Conservation (phyloP, 1,140 invertebrate genomes). For the Rhizoglyphus robini region DNA sequence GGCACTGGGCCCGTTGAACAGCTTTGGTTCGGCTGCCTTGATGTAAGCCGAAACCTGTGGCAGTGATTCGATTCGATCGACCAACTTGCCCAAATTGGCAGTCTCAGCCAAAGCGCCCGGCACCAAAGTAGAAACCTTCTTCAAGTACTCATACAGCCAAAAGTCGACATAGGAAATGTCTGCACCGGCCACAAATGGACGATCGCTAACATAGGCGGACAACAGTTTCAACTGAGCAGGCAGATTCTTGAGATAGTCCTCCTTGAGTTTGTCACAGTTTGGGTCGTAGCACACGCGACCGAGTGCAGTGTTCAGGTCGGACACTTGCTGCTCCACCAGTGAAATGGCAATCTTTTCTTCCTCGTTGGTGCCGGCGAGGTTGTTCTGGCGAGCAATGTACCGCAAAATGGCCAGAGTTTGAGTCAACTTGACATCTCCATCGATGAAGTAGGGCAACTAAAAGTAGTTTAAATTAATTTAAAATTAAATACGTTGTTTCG, state of each 20-base stretch:
- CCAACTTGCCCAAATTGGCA: not conserved
- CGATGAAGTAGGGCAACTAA: constrained; percentile 28
- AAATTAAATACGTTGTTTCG: no score
- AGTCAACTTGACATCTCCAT: constrained; percentile 28
- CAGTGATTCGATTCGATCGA: not conserved
- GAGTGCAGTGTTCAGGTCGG: constrained; percentile 36
- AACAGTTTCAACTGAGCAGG: constrained; percentile 32
- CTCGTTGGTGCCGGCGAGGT: constrained; percentile 31
- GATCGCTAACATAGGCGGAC: constrained; percentile 32
- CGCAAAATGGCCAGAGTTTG: constrained; percentile 41
- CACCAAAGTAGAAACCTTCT: not conserved
- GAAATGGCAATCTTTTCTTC: constrained; percentile 36
- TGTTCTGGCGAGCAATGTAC: constrained; percentile 35
- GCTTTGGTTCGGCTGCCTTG: not conserved
- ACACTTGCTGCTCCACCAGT: constrained; percentile 35
- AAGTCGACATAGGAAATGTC: constrained; percentile 9
- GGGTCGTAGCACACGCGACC: constrained; percentile 27
- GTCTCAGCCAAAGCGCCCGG: not conserved
- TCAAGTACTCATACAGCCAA: not conserved
- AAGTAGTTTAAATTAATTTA: not conserved
- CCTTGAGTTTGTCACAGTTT: constrained; percentile 26
- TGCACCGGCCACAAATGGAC: constrained; percentile 35
- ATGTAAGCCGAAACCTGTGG: not conserved
- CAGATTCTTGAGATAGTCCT: constrained; percentile 27
- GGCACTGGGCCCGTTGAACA: not conserved